phyloP scores from a whole-genome alignment of 1,140 invertebrate species.

The Zaprionus tsacasi region DNA sequence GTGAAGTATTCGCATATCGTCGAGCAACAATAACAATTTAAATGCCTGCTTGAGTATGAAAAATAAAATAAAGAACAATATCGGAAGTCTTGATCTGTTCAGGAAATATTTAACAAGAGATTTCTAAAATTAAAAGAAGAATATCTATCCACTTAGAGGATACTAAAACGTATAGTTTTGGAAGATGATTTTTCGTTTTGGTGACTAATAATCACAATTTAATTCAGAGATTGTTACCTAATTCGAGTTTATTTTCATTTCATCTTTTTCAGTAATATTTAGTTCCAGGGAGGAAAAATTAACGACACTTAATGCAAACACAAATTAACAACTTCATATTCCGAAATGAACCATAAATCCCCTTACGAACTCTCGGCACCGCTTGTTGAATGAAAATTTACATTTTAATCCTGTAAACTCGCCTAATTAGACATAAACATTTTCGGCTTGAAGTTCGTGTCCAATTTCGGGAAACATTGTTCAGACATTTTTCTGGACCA shows the following conservation, averaged over 20 bases:
- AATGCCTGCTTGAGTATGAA: no score
- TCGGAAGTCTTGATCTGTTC: no score
- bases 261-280: background rate
- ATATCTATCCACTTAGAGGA: no score
- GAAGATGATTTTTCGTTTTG: no score
- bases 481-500: conserved; percentile 10
- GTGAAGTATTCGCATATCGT: background rate
- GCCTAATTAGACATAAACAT: conserved; percentile 65
- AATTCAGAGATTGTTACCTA: background rate
- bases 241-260: background rate
- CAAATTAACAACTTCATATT: background rate
- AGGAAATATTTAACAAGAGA: no score
- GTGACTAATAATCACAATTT: no score
- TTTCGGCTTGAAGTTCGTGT: conserved; percentile 51
- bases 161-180: no score
- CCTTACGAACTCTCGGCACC: background rate
- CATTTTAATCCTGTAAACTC: conserved; percentile 50
- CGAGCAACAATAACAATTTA: background rate
- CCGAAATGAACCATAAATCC: conserved; percentile 1
- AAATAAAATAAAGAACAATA: no score
- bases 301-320: background rate
- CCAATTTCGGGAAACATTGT: conserved; percentile 53
- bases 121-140: no score
- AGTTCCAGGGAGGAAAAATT: background rate
- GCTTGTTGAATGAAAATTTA: conserved; percentile 11